Evolutionary conservation across 2,888 invertebrate genomes (phyloP), one percentile per base, ranked within the genome.

Genomic region (Lasioglossum lativentre): DNA sequence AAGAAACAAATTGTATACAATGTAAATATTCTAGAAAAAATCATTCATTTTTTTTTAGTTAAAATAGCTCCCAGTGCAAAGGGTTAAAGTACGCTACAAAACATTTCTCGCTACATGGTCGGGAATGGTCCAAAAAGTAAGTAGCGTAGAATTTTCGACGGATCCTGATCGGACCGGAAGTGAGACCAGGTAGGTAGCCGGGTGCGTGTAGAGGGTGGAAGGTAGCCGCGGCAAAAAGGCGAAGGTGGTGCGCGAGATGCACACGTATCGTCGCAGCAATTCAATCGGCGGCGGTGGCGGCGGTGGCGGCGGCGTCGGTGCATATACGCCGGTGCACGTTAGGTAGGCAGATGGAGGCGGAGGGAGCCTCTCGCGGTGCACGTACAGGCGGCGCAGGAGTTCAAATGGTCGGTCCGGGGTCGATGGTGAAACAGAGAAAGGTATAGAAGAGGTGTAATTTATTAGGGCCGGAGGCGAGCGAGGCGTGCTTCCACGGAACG

Each of bases 371-470:
- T 66, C 63, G 34, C 66, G 66, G 63, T 85, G 86, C 88, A 83
- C 86, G 88, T 89, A 87, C 87, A 75, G 85, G 78, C 63, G 73
- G 76, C 86, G 87, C 86, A 86, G 90, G 90, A 91, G 92, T 93
- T 92, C 86, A 92, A 92, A 91, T 90, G 90, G 88, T 90, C 89
- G 89, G 82, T 85, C 88, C 79, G 78, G 71, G 87, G 88, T 85
- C 87, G 83, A 86, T 78, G 82, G 76, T 86, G 76, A 45, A 71
- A 75, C 85, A 27, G 52, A 73, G 83, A 63, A 74, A 63, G 27
- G 92, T 88, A 91, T 90, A 92, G 56, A 56, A 92, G 91, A 93
- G 92, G 92, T 91, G 91, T 93, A 93, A 93, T 93, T 93, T 93
- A 93, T 93, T 93, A 91, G 93, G 89, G 92, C 92, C 93, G 88